Evolutionary conservation across 2,113 vertebrate species (phyloP).

Genomic region (Oncorhynchus masou): DNA sequence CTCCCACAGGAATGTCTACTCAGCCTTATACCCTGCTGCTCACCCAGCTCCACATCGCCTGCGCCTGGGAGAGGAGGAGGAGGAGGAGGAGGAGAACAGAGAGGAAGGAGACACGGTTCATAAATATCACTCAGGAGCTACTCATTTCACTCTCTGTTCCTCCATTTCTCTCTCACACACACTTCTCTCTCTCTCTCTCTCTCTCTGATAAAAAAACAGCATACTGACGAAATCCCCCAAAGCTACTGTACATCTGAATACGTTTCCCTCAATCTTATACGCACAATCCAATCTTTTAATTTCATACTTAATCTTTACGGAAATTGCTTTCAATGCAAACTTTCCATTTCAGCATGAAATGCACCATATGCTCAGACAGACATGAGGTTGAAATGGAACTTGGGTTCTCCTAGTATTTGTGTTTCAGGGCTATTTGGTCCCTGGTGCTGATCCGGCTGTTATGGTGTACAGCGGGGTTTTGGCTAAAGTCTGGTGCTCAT

Average conservation of each 20-base stretch:
- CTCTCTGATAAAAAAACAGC: background rate
- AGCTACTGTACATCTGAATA: conserved; percentile 3
- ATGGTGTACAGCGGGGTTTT: conserved; percentile 6
- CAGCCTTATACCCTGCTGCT: conserved; percentile 46
- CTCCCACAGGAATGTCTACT: conserved; percentile 68
- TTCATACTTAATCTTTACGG: conserved; percentile 9
- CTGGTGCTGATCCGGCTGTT: conserved; percentile 32
- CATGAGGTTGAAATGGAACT: conserved; percentile 36
- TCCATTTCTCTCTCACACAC: background rate
- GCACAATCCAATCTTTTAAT: conserved; percentile 16
- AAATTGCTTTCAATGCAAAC: conserved; percentile 17
- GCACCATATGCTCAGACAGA: conserved; percentile 35
- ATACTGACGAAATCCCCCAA: background rate
- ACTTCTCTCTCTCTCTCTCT: background rate
- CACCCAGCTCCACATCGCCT: conserved; percentile 3
- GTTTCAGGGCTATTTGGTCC: conserved; percentile 55
- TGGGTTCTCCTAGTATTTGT: conserved; percentile 37
- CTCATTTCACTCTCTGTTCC: background rate
- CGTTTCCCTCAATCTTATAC: background rate
- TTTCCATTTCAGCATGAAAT: conserved; percentile 43
- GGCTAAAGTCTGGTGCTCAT: conserved; percentile 20
- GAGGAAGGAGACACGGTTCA: background rate
- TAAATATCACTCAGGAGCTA: background rate
- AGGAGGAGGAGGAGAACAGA: background rate
- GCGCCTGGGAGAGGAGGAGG: background rate